Base-by-base conservation (phyloP, 2,797 vertebrate species). In the Oryzias dopingdopingensis region DNA sequence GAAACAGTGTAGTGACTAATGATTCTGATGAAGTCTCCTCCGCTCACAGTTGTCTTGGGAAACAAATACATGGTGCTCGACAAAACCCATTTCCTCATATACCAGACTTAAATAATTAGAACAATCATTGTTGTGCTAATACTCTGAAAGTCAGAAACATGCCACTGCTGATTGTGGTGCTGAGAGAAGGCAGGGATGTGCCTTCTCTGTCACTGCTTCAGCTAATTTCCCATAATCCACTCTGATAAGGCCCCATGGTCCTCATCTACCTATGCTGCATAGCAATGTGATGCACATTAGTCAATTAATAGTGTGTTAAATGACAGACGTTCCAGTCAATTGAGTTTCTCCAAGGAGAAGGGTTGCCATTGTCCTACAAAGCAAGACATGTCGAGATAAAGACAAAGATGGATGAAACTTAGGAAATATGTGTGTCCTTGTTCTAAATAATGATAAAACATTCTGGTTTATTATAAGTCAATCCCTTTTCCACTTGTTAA, bases 301-400 rank as follows among this genome's bases (percentile, higher is more conserved):
- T 94, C 94, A 94, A 97, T 97, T 96, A 98, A 98, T 96, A 94
- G 92, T 77, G 93, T 96, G 94, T 94, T 96, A 97, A 97, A 97
- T 93, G 93, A 94, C 92, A 92, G 91, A 84, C 91, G 94, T 96
- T 96, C 92, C 92, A 73, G 93, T 93, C 95, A 95, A 96, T 95
- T 96, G 93, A 94, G 92, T 92, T 94, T 92, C 93, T 94, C 83
- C 79, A 56, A 85, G 87, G 84, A 86, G 67, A 55, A 44, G 58
- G 43, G 65, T 20, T 66, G 67, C 60, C 67, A 49, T 87, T 86
- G 85, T 84, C 74, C 80, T 77, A 70, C 76, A 66, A 76, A 64
- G 71, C 62, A 52, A 83, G 70, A 71, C 49, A 45, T 32, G 70
- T 56, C 69, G 53, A 74, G 49, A 82, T 51, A 57, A 50, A 79